Evolutionary conservation across 2,113 vertebrate species (phyloP), one percentile per base, ranked within the genome.

Genomic region (Benitochromis conjunctus): DNA sequence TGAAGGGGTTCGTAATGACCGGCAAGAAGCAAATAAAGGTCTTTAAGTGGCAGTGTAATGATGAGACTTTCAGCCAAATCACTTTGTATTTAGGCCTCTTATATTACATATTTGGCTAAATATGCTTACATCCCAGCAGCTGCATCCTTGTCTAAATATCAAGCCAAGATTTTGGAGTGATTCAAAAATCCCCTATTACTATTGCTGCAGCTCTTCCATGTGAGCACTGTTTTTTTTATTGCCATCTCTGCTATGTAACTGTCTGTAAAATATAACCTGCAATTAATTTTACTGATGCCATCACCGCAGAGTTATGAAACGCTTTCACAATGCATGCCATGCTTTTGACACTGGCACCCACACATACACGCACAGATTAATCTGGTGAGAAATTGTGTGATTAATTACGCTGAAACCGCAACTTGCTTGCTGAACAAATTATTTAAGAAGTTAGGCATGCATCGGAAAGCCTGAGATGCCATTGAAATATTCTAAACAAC

Each of bases 101-200:
- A 91, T 78, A 89, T 91, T 36, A 86, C 86, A 91, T 87, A 88
- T 89, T 94, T 88, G 80, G 79, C 34, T 89, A 74, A 88, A 90
- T 84, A 84, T 87, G 80, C 81, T 43, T 86, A 85, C 54, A 83
- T 92, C 84, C 74, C 79, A 89, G 88, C 94, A 94, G 90, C 91
- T 94, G 93, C 80, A 93, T 90, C 89, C 87, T 89, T 64, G 79
- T 86, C 64, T 69, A 31, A 71, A 66, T 85, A 78, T 46, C 48
- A 64, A 82, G 66, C 18, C 56, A 3, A 86, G 56, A 36, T 56
- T 86, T 64, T 21, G 13, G 71, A 86, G 62, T 91, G 41, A 82
- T n/a, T 5, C 29, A 82, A 79, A 88, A 71, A 79, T 62, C 19
- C 21, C 29, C 60, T 26, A 53, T 87, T 62, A 77, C 51, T 84